Evolutionary conservation across 2,113 vertebrate genomes (phyloP).

Genomic region (Paramormyrops kingsleyae): DNA sequence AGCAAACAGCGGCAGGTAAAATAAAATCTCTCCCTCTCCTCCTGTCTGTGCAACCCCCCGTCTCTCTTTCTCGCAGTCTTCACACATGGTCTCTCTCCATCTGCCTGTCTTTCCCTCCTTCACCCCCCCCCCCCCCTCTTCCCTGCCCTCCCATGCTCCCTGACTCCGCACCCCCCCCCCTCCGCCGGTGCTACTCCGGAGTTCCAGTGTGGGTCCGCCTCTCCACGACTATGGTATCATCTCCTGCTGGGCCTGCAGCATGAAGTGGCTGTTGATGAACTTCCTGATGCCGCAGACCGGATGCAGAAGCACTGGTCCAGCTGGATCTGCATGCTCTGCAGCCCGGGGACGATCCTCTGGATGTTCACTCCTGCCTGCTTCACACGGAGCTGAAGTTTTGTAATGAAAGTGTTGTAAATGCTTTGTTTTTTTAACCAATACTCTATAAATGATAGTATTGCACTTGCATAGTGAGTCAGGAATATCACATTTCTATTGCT

Average conservation of each 20-base stretch:
- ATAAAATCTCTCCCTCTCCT: background rate
- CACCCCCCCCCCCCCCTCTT: no score
- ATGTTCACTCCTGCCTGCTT: slow-evolving; percentile 65
- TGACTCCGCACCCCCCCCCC: no score
- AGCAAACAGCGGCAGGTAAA: background rate
- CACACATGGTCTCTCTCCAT: background rate
- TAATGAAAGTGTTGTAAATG: background rate
- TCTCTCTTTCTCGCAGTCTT: background rate
- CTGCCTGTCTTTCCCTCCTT: background rate
- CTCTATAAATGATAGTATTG: background rate
- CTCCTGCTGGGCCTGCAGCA: slow-evolving; percentile 56
- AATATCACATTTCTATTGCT: no score
- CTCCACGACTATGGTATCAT: slow-evolving; percentile 38
- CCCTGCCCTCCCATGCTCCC: no score
- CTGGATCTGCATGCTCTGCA: slow-evolving; percentile 41
- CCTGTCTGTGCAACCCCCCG: background rate
- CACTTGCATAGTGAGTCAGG: background rate
- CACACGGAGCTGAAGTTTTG: slow-evolving; percentile 49
- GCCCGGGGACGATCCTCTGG: slow-evolving; percentile 61
- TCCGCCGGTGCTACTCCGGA: slow-evolving; percentile 47
- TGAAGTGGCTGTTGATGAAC: slow-evolving; percentile 68
- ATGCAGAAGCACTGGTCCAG: slow-evolving; percentile 61
- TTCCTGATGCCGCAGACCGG: slow-evolving; percentile 64
- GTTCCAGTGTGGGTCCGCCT: slow-evolving; percentile 42
- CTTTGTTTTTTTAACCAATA: background rate